phyloP scores from a whole-genome alignment of 2,113 vertebrate genomes.

The Sphyrna mokarran region DNA sequence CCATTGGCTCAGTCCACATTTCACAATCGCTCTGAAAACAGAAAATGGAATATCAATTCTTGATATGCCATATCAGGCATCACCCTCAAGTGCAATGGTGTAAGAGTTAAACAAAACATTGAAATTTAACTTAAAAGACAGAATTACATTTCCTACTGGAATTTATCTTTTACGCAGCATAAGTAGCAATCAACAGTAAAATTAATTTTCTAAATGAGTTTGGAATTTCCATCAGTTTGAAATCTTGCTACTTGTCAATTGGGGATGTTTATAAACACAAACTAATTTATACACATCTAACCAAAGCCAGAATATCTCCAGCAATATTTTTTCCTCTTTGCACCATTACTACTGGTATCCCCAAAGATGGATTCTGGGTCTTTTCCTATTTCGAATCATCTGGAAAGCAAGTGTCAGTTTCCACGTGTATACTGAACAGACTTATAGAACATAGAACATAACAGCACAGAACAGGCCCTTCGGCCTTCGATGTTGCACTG shows the following conservation, averaged over 20 bases:
- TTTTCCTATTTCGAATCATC: too few relatives aligned
- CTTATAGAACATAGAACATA: too few relatives aligned
- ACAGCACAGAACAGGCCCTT: too few relatives aligned
- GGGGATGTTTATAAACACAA: background rate
- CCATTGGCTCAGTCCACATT: background rate
- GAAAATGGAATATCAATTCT: background rate
- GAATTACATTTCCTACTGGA: background rate
- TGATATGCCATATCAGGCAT: background rate
- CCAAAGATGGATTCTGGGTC: too few relatives aligned
- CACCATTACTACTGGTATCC: too few relatives aligned
- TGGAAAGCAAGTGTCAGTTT: background rate
- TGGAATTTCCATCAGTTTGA: background rate
- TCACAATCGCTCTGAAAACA: background rate
- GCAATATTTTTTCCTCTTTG: too few relatives aligned
- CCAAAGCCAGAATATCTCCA: too few relatives aligned
- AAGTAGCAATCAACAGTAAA: background rate
- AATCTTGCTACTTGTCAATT: background rate
- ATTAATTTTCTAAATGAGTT: background rate
- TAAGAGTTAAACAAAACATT: background rate
- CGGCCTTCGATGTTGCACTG: too few relatives aligned
- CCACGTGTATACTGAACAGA: background rate
- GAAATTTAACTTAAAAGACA: background rate
- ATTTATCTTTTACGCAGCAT: background rate
- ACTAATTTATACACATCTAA: background rate
- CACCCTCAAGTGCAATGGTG: background rate